Percentiles rank a stretch among this genome's conserved stretches.
phyloP scores from a whole-genome alignment of 2,888 invertebrate species.

The Tanytarsus gracilentus region DNA sequence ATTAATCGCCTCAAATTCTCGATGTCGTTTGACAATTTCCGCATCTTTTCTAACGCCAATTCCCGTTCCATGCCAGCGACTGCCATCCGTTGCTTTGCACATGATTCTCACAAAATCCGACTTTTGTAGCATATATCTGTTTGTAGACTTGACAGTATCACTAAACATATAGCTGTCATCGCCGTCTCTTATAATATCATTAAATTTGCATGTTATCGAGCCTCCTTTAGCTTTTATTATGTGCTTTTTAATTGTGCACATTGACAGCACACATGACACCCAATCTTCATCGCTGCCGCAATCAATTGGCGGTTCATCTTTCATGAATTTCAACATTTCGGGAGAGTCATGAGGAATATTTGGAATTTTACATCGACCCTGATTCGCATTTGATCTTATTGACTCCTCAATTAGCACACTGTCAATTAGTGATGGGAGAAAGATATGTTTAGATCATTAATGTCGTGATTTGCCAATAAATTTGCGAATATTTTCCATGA shows the following conservation, averaged over 20 bases:
- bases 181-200: slow-evolving; percentile 59
- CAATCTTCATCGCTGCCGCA: slow-evolving; percentile 61
- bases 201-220: slow-evolving; percentile 48
- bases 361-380: slow-evolving; percentile 55
- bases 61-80: slow-evolving; percentile 57
- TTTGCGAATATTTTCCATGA: neutral
- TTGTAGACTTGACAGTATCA: slow-evolving; percentile 46
- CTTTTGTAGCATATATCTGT: slow-evolving; percentile 51
- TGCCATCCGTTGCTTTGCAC: slow-evolving; percentile 46
- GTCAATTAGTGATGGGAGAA: slow-evolving; percentile 31
- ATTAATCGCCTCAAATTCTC: slow-evolving; percentile 49
- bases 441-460: neutral
- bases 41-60: slow-evolving; percentile 50
- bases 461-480: neutral
- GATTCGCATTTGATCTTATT: slow-evolving; percentile 43
- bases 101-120: slow-evolving; percentile 65
- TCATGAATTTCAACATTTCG: slow-evolving; percentile 64
- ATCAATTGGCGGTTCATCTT: slow-evolving; percentile 50
- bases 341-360: slow-evolving; percentile 56
- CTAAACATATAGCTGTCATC: slow-evolving; percentile 54
- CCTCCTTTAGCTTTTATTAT: slow-evolving; percentile 38
- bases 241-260: slow-evolving; percentile 40
- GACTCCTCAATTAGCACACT: slow-evolving; percentile 45
- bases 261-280: slow-evolving; percentile 56
- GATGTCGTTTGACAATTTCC: slow-evolving; percentile 35